Percentiles rank a stretch among this genome's conserved stretches.
Conservation (phyloP, 2,113 vertebrate species). For the Podarcis cretensis region DNA sequence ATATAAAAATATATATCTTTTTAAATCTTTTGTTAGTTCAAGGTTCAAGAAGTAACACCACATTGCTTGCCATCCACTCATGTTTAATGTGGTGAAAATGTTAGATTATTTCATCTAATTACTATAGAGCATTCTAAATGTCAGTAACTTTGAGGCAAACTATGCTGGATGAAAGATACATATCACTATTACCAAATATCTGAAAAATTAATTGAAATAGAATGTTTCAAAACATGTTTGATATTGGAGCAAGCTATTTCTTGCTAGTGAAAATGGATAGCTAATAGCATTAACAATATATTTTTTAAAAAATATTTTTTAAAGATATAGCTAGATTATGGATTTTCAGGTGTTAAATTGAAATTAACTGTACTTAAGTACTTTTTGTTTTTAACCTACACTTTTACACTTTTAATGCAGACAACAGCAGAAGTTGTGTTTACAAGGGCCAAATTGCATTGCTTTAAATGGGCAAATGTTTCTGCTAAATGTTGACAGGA, state of each 20-base stretch:
- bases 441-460: too few relatives aligned
- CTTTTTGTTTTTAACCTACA: too few relatives aligned
- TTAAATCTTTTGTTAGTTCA: conserved; percentile 24
- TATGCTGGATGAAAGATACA: conserved; percentile 37
- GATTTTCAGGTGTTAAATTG: too few relatives aligned
- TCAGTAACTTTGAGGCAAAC: conserved; percentile 55
- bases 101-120: conserved; percentile 58
- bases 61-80: conserved; percentile 49
- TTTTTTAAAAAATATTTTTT: too few relatives aligned
- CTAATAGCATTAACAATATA: conserved; percentile 40
- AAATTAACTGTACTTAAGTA: too few relatives aligned
- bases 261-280: conserved; percentile 67
- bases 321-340: background rate
- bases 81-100: conserved; percentile 25
- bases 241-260: conserved; percentile 19
- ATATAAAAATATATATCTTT: too few relatives aligned
- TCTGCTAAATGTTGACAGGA: too few relatives aligned
- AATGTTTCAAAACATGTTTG: conserved; percentile 54
- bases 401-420: too few relatives aligned
- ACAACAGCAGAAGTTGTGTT: too few relatives aligned
- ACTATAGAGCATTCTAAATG: conserved; percentile 41
- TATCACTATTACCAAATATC: conserved; percentile 57
- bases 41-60: background rate
- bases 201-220: conserved; percentile 63
- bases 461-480: too few relatives aligned